Percentiles rank a stretch among this genome's conserved stretches.
These are phyloP conservation scores for Dermatophagoides farinae DNA, from an alignment of 1,140 invertebrate species.

Conservation along the genomic window DNA sequence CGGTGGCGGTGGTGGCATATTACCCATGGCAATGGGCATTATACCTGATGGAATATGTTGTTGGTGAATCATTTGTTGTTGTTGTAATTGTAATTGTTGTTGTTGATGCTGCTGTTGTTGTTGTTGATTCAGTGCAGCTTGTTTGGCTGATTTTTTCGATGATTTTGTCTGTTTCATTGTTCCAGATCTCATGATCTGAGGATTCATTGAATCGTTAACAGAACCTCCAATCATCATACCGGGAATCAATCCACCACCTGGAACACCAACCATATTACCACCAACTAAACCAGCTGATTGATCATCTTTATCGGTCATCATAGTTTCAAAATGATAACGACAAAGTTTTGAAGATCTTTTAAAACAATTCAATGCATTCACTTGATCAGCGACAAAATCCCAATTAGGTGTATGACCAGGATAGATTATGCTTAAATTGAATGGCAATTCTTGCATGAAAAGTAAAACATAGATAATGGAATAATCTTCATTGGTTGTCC, in stretches of 20 bases:
- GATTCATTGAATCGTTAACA: too few species aligned
- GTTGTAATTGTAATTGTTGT: too few species aligned
- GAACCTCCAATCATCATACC: too few species aligned
- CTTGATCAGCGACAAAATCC: constrained; percentile 79
- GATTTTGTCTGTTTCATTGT: too few species aligned
- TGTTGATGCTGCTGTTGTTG: constrained; percentile 21
- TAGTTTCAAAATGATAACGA: constrained; percentile 48
- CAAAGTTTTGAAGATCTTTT: constrained; percentile 76
- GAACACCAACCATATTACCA: constrained; percentile 16
- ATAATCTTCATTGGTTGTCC: constrained; percentile 76
- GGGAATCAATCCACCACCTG: too few species aligned
- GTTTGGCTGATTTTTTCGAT: too few species aligned
- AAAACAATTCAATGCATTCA: constrained; percentile 50
- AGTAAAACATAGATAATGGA: constrained; percentile 55
- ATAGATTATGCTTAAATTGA: constrained; percentile 51
- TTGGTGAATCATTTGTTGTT: constrained; percentile 18
- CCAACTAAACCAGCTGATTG: constrained; percentile 53
- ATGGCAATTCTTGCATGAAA: constrained; percentile 52
- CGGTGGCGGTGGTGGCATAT: background rate
- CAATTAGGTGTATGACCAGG: constrained; percentile 77
- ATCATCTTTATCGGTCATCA: constrained; percentile 65
- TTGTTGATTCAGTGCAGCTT: too few species aligned
- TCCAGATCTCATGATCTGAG: too few species aligned
- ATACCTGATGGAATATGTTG: constrained; percentile 32
- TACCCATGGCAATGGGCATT: background rate